These are phyloP conservation scores for Lochmaea capreae DNA, from an alignment of 2,888 invertebrate genomes.

Conservation along the genomic window DNA sequence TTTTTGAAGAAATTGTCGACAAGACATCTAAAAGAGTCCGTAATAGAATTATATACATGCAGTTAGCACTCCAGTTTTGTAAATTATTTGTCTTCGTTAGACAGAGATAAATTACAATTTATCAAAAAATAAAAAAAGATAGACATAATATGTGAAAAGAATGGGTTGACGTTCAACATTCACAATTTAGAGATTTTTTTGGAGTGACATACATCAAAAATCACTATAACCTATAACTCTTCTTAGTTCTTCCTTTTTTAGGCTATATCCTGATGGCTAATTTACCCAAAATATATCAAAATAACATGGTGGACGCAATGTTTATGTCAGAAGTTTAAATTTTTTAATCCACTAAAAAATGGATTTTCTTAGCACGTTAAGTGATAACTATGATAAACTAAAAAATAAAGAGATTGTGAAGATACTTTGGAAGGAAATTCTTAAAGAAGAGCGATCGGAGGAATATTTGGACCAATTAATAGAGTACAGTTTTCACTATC, in stretches of 20 bases:
- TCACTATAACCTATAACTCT: too few relatives aligned
- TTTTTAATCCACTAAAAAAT: constrained; percentile 15
- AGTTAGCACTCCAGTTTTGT: too few relatives aligned
- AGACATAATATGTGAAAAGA: not conserved
- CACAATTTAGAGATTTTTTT: too few relatives aligned
- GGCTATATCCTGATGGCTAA: too few relatives aligned
- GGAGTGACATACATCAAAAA: too few relatives aligned
- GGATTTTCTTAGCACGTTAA: constrained; percentile 38
- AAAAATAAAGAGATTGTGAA: constrained; percentile 41
- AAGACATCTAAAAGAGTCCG: too few relatives aligned
- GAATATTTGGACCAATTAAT: constrained; percentile 44
- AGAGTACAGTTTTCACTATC: constrained; percentile 51
- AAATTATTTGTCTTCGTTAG: too few relatives aligned
- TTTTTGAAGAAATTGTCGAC: too few relatives aligned
- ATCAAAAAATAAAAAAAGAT: not conserved
- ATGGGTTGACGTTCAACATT: not conserved
- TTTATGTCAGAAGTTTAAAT: not conserved
- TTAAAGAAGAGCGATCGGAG: constrained; percentile 42
- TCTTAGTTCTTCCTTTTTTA: too few relatives aligned
- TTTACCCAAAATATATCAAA: too few relatives aligned
- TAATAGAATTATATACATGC: too few relatives aligned
- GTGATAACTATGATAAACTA: constrained; percentile 43
- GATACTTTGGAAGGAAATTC: constrained; percentile 48
- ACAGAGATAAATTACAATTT: too few relatives aligned
- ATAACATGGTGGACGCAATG: not conserved